A percentile compares a stretch with the other conserved stretches of the same genome.
These are phyloP conservation scores for Pan paniscus DNA, from an alignment of 2,113 vertebrate genomes.

Conservation along the genomic window DNA sequence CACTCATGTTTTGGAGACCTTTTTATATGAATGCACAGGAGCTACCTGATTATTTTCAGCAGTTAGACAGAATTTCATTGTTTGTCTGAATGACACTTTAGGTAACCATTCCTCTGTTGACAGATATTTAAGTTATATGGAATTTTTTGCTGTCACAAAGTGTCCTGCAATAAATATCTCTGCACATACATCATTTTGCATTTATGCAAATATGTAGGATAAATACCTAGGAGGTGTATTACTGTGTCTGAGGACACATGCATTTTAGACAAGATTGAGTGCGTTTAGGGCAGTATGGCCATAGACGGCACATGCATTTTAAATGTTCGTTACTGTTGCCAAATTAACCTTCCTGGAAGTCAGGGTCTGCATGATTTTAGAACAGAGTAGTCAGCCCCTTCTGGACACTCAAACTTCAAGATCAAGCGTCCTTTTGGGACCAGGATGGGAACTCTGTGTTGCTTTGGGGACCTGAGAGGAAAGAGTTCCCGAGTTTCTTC, in stretches of 20 bases:
- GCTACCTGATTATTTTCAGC: not conserved
- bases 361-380: not conserved
- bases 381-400: not conserved
- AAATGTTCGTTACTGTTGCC: not conserved
- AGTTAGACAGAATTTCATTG: not conserved
- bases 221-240: not conserved
- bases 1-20: not conserved
- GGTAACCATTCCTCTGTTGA: not conserved
- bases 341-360: not conserved
- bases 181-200: not conserved
- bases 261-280: not conserved
- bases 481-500: accelerated
- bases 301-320: not conserved
- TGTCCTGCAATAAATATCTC: not conserved
- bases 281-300: too few relatives aligned
- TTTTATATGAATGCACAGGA: not conserved
- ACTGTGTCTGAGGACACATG: not conserved
- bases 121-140: not conserved
- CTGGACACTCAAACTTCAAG: not conserved
- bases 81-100: not conserved
- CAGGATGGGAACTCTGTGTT: not conserved
- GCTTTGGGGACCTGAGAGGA: not conserved
- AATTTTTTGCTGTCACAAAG: not conserved
- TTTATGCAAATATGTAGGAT: not conserved
- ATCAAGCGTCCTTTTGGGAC: not conserved